Evolutionary conservation across 2,113 vertebrate genomes (phyloP).

Genomic region (Scopus umbretta): DNA sequence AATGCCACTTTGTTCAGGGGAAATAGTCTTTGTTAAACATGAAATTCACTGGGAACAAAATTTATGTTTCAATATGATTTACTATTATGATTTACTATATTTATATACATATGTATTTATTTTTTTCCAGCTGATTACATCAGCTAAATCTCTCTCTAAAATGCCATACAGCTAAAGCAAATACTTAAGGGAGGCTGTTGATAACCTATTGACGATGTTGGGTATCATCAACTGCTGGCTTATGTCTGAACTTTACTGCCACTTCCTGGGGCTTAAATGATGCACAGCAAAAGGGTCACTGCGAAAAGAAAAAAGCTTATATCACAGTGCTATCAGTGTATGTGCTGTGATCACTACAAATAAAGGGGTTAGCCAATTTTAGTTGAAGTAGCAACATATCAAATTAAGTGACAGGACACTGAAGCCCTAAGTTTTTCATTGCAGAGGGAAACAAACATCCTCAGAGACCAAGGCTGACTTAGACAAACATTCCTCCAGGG

Average conservation of each 20-base stretch:
- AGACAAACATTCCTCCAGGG: not conserved
- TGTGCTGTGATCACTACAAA: not conserved
- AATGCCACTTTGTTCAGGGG: constrained; percentile 41
- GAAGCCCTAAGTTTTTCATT: not conserved
- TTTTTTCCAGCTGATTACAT: not conserved
- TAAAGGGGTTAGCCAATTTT: not conserved
- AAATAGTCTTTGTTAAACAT: constrained; percentile 41
- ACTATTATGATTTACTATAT: not conserved
- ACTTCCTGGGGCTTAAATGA: not conserved
- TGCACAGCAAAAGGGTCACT: not conserved
- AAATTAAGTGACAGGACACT: not conserved
- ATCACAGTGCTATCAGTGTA: not conserved
- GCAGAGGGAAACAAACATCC: not conserved
- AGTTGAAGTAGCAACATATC: not conserved
- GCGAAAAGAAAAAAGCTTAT: not conserved
- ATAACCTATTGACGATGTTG: not conserved
- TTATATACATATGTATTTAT: not conserved
- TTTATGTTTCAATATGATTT: constrained; percentile 29
- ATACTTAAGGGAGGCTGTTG: not conserved
- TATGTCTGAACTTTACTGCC: not conserved
- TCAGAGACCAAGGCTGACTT: not conserved
- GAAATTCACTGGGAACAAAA: not conserved
- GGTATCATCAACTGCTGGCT: not conserved
- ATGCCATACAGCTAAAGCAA: not conserved
- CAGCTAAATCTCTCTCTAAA: not conserved